A percentile compares a stretch with the other conserved stretches of the same genome.
Evolutionary conservation across 1,140 invertebrate genomes (phyloP).

Genomic region (Leucophenga varia): DNA sequence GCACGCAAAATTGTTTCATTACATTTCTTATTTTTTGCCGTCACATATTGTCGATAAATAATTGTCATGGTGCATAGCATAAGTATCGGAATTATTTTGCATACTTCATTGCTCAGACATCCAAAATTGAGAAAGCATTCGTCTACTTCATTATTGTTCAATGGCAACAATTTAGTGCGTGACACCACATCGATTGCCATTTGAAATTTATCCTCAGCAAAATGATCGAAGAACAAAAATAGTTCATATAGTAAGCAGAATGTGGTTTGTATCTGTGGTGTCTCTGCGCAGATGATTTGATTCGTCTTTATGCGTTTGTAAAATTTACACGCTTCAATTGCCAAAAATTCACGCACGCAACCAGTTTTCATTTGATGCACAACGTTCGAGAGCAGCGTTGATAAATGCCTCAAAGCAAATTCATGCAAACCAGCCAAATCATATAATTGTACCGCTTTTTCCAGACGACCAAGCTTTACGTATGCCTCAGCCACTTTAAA

Average conservation of each 20-base stretch:
- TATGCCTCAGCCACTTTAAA: conserved; percentile 68
- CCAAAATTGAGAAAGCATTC: conserved; percentile 69
- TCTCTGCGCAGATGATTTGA: conserved; percentile 53
- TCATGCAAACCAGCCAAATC: conserved; percentile 84
- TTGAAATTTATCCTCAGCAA: conserved; percentile 76
- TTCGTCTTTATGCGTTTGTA: conserved; percentile 48
- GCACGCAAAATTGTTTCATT: conserved; percentile 65
- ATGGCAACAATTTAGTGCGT: conserved; percentile 74
- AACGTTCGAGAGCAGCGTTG: conserved; percentile 75
- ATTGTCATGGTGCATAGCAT: conserved; percentile 88
- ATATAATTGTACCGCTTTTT: conserved; percentile 90
- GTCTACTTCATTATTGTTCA: conserved; percentile 72
- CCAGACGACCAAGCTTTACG: conserved; percentile 74
- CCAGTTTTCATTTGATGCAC: conserved; percentile 65
- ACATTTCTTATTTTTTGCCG: conserved; percentile 56
- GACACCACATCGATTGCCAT: conserved; percentile 78
- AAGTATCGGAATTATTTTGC: conserved; percentile 80
- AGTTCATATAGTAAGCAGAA: conserved; percentile 85
- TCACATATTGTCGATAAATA: conserved; percentile 74
- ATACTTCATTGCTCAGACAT: conserved; percentile 67
- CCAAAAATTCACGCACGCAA: conserved; percentile 66
- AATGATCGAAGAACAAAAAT: conserved; percentile 88
- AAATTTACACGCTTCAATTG: conserved; percentile 58
- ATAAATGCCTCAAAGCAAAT: conserved; percentile 78
- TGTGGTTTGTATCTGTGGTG: conserved; percentile 64